Evolutionary conservation across 2,113 vertebrate species (phyloP), one percentile per base, ranked within the genome.

Genomic region (Rhea americana): DNA sequence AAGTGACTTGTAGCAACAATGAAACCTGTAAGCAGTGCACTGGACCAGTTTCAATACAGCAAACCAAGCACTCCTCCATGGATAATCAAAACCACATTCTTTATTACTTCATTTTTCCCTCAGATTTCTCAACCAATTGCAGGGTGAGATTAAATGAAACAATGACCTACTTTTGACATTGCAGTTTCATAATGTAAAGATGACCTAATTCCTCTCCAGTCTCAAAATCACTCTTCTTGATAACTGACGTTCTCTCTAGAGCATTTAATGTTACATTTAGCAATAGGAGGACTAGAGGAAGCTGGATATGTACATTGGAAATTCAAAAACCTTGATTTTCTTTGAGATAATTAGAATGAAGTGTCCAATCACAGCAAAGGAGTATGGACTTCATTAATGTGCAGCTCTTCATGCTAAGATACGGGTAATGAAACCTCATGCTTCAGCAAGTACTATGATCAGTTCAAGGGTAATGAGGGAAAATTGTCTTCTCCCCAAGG

Each of bases 171-270:
- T 93, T 95, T 62, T 91, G 86, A 91, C 86, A 84, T 25, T 61
- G 72, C 62, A 41, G 35, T 94, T 95, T 94, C 86, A 50, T 91
- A 94, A 93, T 68, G 70, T 83, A 86, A 91, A 81, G 70, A 88
- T 78, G 93, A 91, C 77, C 92, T 86, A 71, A 81, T 96, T 96
- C 66, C 90, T 92, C 74, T 45, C 70, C 25, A 70, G 80, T 86
- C 73, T 45, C 80, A 7, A 94, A 91, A 35, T 30, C 30, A 37
- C 6, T 45, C 79, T 82, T 79, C 45, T 74, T 89, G 70, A 65
- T 35, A 89, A 81, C 81, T 56, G 24, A 75, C 77, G 66, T 83
- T 81, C 51, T 88, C 73, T 58, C 77, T 53, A 20, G 74, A 76
- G 84, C 43, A 94, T 86, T 90, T 70, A 71, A 39, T 66, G 87